Conservation (phyloP, 2,797 vertebrate species). For the Manis pentadactyla region DNA sequence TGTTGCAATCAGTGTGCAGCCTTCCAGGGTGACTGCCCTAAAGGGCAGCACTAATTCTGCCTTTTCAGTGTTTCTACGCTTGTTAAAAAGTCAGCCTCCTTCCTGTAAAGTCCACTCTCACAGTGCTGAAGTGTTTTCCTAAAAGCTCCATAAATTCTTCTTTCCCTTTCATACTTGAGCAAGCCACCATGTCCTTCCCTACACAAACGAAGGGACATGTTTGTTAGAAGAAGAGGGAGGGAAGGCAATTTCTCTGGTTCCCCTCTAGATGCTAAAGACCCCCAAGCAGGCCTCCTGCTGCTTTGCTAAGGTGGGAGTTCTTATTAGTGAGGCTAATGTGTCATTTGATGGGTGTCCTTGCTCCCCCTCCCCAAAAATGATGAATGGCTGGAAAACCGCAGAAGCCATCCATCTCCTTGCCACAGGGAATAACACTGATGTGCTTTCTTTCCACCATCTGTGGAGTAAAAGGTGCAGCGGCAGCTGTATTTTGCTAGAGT, state of each 20-base stretch:
- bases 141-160: slow-evolving; percentile 76
- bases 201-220: slow-evolving; percentile 65
- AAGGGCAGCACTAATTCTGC: slow-evolving; percentile 77
- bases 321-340: slow-evolving; percentile 73
- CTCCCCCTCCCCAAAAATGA: slow-evolving; percentile 68
- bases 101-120: slow-evolving; percentile 66
- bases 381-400: slow-evolving; percentile 70
- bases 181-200: slow-evolving; percentile 66
- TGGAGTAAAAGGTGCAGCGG: background rate
- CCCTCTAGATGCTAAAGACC: slow-evolving; percentile 61
- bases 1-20: slow-evolving; percentile 62
- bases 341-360: slow-evolving; percentile 69
- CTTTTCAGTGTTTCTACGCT: slow-evolving; percentile 75
- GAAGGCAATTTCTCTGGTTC: slow-evolving; percentile 50
- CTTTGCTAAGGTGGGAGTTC: slow-evolving; percentile 79
- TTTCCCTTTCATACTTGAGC: slow-evolving; percentile 69
- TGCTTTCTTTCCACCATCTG: slow-evolving; percentile 59
- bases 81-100: slow-evolving; percentile 77
- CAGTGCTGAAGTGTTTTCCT: slow-evolving; percentile 71
- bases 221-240: slow-evolving; percentile 68
- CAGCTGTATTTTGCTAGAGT: slow-evolving; percentile 44
- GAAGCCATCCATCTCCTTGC: slow-evolving; percentile 69
- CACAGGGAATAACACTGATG: slow-evolving; percentile 62
- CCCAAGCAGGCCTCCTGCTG: slow-evolving; percentile 62
- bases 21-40: slow-evolving; percentile 73